A percentile compares a stretch with the other conserved stretches of the same genome.
Conservation (phyloP, 2,888 invertebrate species). For the Sphaerophoria rueppellii region DNA sequence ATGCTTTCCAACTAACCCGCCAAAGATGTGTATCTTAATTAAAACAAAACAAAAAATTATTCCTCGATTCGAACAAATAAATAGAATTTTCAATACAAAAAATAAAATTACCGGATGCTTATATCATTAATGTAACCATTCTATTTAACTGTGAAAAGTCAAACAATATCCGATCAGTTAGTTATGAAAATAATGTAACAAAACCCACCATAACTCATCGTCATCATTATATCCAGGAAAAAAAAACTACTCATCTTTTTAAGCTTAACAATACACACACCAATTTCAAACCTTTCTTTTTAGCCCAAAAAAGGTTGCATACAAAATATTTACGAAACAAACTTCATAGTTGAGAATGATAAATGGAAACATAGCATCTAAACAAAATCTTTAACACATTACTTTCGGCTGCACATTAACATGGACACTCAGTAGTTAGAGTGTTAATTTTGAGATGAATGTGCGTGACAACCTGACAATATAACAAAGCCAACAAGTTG, state of each 20-base stretch:
- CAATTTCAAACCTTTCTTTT: conserved; percentile 11
- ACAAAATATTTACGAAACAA: conserved; percentile 20
- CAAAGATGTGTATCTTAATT: too few relatives aligned
- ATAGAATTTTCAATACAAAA: too few relatives aligned
- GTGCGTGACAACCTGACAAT: conserved; percentile 12
- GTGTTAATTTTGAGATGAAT: conserved; percentile 4
- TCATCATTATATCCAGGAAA: background rate
- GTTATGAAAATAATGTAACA: too few relatives aligned
- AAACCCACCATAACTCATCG: too few relatives aligned
- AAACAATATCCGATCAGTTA: too few relatives aligned
- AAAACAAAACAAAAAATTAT: too few relatives aligned
- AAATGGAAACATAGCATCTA: background rate
- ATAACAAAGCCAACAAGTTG: background rate
- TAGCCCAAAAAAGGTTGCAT: background rate
- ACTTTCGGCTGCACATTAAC: background rate
- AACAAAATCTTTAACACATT: background rate
- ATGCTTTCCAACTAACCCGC: too few relatives aligned
- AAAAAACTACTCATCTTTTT: background rate
- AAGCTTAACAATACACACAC: background rate
- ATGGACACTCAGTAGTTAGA: background rate
- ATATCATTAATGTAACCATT: too few relatives aligned
- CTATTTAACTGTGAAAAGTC: too few relatives aligned
- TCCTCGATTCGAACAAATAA: too few relatives aligned
- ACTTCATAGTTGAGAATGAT: conserved; percentile 21
- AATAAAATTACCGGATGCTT: too few relatives aligned